Percentiles rank a stretch among this genome's conserved stretches.
phyloP scores from a whole-genome alignment of 2,888 invertebrate genomes.

The Leptothorax acervorum region DNA sequence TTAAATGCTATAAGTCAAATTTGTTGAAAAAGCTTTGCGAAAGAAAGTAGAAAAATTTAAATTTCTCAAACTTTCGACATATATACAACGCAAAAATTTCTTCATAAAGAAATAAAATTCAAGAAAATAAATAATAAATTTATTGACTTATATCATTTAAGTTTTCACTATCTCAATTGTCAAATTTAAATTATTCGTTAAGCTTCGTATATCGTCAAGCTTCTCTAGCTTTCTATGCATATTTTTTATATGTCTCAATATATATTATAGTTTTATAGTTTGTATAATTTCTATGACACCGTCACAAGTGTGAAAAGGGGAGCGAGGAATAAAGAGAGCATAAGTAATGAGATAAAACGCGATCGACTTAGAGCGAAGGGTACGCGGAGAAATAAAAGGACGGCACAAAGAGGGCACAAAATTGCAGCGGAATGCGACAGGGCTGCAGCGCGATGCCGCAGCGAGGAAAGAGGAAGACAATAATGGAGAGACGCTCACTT shows the following conservation, averaged over 20 bases:
- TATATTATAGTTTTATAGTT: background rate
- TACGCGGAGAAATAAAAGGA: slow-evolving; percentile 32
- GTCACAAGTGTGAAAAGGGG: background rate
- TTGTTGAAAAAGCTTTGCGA: background rate
- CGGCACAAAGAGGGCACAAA: slow-evolving; percentile 6
- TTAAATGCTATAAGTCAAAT: background rate
- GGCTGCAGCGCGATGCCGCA: slow-evolving; percentile 45
- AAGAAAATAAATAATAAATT: background rate
- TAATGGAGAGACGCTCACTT: slow-evolving; percentile 74
- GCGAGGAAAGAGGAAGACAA: slow-evolving; percentile 40
- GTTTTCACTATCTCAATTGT: background rate
- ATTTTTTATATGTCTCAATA: background rate
- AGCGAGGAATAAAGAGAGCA: background rate
- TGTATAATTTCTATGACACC: background rate
- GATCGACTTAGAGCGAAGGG: slow-evolving; percentile 15
- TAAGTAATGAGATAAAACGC: background rate
- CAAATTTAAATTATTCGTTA: slow-evolving; percentile 12
- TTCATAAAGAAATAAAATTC: background rate
- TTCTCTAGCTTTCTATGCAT: background rate
- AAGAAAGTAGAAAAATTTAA: background rate
- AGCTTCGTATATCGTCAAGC: background rate
- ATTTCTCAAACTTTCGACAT: too few relatives aligned
- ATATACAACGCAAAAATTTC: background rate
- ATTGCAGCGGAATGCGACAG: slow-evolving; percentile 48
- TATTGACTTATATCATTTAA: background rate